phyloP scores from a whole-genome alignment of 2,888 invertebrate species.

The Drosophila prostipennis region DNA sequence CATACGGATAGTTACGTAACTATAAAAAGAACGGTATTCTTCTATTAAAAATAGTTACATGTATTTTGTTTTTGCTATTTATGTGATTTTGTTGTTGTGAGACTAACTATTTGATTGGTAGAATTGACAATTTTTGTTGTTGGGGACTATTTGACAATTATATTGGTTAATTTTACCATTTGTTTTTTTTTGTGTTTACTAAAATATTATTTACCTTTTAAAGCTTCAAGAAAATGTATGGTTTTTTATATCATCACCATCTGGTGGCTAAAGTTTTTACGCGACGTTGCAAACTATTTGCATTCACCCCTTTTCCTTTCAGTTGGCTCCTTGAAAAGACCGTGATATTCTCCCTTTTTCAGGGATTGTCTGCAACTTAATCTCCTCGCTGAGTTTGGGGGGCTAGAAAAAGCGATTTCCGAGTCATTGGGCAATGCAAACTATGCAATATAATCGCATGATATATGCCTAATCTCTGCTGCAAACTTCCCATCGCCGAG shows the following conservation, averaged over 20 bases:
- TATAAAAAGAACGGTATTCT: too few relatives aligned
- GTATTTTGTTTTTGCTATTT: too few relatives aligned
- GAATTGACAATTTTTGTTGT: too few relatives aligned
- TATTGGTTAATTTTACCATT: too few relatives aligned
- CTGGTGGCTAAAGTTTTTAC: conserved; percentile 39
- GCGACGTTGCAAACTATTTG: conserved; percentile 58
- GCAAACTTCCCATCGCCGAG: conserved; percentile 56
- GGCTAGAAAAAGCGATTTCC: conserved; percentile 53
- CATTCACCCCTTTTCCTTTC: background rate
- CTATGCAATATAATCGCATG: conserved; percentile 80
- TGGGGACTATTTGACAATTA: too few relatives aligned
- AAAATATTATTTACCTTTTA: too few relatives aligned
- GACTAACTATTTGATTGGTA: too few relatives aligned
- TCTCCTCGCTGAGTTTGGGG: conserved; percentile 21
- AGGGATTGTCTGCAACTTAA: conserved; percentile 32
- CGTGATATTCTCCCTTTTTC: background rate
- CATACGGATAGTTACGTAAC: too few relatives aligned
- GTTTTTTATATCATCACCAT: background rate
- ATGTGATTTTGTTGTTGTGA: too few relatives aligned
- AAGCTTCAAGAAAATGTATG: background rate
- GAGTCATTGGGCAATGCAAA: conserved; percentile 78
- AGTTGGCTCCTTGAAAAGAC: background rate
- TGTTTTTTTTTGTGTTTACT: too few relatives aligned
- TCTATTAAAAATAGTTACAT: too few relatives aligned
- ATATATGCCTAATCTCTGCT: conserved; percentile 78